Conservation (phyloP, 2,888 invertebrate genomes). For the Drosophila fulvimacula region DNA sequence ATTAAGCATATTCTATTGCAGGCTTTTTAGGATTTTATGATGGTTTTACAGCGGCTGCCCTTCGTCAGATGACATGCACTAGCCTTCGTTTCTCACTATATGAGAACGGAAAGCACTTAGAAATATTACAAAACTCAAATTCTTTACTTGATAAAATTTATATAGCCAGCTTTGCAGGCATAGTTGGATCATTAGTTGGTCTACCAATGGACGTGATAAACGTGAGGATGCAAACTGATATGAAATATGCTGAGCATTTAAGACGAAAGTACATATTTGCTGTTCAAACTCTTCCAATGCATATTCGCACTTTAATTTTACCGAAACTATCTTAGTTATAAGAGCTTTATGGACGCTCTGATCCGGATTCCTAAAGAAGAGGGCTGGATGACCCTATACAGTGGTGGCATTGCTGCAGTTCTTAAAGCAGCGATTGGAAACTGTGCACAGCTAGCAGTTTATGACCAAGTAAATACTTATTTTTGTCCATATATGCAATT, state of each 20-base stretch:
- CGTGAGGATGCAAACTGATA: constrained; percentile 59
- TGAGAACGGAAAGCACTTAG: constrained; percentile 6
- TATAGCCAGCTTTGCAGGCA: constrained; percentile 46
- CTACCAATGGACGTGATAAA: constrained; percentile 57
- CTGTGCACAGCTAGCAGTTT: constrained; percentile 51
- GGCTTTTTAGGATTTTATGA: constrained; percentile 49
- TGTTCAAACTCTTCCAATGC: background rate
- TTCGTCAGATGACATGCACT: constrained; percentile 45
- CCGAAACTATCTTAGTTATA: constrained; percentile 36
- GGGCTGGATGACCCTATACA: constrained; percentile 44
- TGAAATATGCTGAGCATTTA: constrained; percentile 24
- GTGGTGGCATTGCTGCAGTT: constrained; percentile 37
- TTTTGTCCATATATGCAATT: background rate
- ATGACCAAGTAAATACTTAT: constrained; percentile 46
- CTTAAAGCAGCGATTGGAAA: constrained; percentile 47
- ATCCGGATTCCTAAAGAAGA: constrained; percentile 46
- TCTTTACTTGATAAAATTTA: constrained; percentile 23
- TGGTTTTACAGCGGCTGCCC: constrained; percentile 51
- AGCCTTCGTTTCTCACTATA: constrained; percentile 54
- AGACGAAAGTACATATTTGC: constrained; percentile 42
- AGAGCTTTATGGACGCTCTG: constrained; percentile 37
- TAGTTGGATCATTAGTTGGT: constrained; percentile 29
- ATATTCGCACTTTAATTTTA: background rate
- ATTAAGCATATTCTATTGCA: background rate
- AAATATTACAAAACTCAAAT: constrained; percentile 16